phyloP scores from a whole-genome alignment of 2,888 invertebrate species.

The Cinara cedri region DNA sequence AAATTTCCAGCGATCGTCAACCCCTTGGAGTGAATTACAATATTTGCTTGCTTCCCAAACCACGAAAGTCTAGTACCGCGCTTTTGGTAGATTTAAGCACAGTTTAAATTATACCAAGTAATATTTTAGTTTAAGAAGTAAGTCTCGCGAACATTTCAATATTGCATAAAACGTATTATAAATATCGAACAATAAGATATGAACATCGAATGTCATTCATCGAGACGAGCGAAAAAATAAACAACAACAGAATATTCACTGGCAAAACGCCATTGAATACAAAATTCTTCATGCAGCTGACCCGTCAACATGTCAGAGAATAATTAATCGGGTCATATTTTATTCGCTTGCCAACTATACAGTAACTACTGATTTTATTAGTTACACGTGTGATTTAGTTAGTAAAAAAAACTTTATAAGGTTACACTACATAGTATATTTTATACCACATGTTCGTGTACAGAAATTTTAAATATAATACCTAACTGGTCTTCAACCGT shows the following conservation, averaged over 20 bases:
- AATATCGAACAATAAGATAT: background rate
- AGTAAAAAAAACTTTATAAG: background rate
- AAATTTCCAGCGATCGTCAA: too few species aligned
- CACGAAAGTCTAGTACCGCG: too few species aligned
- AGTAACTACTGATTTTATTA: background rate
- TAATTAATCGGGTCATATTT: constrained; percentile 29
- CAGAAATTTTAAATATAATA: too few species aligned
- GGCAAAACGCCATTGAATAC: constrained; percentile 12
- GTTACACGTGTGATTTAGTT: background rate
- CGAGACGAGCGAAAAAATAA: constrained; percentile 15
- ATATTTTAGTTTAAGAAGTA: too few species aligned
- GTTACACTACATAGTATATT: background rate
- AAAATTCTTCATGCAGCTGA: constrained; percentile 10
- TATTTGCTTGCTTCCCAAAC: too few species aligned
- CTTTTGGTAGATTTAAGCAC: too few species aligned
- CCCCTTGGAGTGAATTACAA: too few species aligned
- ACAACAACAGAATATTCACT: constrained; percentile 6
- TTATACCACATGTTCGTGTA: too few species aligned
- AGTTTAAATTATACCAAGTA: too few species aligned
- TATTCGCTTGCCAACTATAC: constrained; percentile 15
- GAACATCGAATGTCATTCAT: background rate
- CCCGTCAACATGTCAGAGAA: constrained; percentile 25
- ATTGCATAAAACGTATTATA: background rate
- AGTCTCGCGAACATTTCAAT: too few species aligned
- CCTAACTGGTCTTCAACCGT: too few species aligned